Base-by-base conservation (phyloP, 2,888 invertebrate species). In the Cistogaster globosa region DNA sequence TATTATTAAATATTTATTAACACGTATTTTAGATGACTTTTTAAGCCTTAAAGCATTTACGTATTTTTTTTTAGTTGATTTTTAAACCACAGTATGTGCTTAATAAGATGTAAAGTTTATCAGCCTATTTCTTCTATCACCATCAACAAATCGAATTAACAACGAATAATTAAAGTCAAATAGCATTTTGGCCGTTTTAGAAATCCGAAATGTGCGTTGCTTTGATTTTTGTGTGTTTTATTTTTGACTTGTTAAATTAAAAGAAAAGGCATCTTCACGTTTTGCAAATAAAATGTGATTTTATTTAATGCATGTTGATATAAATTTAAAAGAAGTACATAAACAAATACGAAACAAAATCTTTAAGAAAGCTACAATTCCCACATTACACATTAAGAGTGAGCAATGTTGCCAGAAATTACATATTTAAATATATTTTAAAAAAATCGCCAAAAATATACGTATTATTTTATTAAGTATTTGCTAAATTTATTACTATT, bases 251-350 rank as follows among this genome's bases (percentile, higher is more conserved):
- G 63, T 72, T 45, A 83, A 53, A 18, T 65, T 72, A 69, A 36
- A 9, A 38, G 53, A 78, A 76, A 71, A 82, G 91, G 91, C 91
- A 91, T 91, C 91, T 91, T 91, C 91, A 91, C 91, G 91, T 91
- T 90, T 89, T 88, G 82, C 81, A 84, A 89, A 90, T 91, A 91
- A 91, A 91, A 91, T 89, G 88, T 88, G 84, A 72, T 88, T 90
- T 91, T 90, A 89, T 78, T 84, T 82, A 76, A 69, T 79, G 90
- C 90, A 6, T 42, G 42, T 12, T 42, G 42, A 88, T 60, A 63
- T 51, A 76, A 85, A 76, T 69, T 69, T 67, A 68, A 78, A 71
- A 45, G 38, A 69, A 60, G 26, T 65, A 63, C 26, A 69, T 55
- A 38, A 36, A 42, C 48, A 32, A 16, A 45, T 38, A 45, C 7